Evolutionary conservation across 2,888 invertebrate species (phyloP).

Genomic region (Prosopocoilus inquinatus): DNA sequence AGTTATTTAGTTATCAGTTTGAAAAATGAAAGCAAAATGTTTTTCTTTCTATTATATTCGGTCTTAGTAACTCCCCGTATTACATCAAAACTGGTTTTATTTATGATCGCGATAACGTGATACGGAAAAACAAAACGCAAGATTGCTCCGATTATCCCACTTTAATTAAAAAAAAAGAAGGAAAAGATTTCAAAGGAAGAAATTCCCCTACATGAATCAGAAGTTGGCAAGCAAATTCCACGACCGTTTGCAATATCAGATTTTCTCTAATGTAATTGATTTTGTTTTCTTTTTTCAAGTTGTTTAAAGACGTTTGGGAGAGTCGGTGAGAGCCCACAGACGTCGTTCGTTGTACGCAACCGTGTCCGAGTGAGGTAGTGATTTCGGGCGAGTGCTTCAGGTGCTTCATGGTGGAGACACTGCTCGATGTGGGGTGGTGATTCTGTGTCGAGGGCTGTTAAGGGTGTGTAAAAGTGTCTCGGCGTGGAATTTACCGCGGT

Average conservation of each 20-base stretch:
- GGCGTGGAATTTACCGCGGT: slow-evolving; percentile 32
- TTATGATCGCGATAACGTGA: too few species aligned
- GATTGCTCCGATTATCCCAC: too few species aligned
- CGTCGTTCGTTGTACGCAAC: not conserved
- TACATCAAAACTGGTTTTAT: too few species aligned
- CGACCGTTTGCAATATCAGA: not conserved
- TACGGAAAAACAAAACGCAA: too few species aligned
- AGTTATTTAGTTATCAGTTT: too few species aligned
- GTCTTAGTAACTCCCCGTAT: too few species aligned
- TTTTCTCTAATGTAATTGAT: not conserved
- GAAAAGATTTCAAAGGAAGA: too few species aligned
- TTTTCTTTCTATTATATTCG: too few species aligned
- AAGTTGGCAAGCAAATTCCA: not conserved
- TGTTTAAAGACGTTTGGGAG: not conserved
- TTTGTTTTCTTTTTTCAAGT: not conserved
- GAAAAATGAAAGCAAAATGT: too few species aligned
- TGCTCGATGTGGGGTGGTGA: slow-evolving; percentile 14
- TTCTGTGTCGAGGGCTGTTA: slow-evolving; percentile 26
- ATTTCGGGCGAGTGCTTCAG: not conserved
- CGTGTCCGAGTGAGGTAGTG: slow-evolving; percentile 3
- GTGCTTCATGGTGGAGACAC: slow-evolving; percentile 8
- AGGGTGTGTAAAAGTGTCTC: slow-evolving; percentile 38
- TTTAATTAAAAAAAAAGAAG: too few species aligned
- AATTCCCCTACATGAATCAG: not conserved
- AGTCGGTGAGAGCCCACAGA: not conserved